Evolutionary conservation across 2,888 invertebrate genomes (phyloP).

Genomic region (Synergus laeviventris): DNA sequence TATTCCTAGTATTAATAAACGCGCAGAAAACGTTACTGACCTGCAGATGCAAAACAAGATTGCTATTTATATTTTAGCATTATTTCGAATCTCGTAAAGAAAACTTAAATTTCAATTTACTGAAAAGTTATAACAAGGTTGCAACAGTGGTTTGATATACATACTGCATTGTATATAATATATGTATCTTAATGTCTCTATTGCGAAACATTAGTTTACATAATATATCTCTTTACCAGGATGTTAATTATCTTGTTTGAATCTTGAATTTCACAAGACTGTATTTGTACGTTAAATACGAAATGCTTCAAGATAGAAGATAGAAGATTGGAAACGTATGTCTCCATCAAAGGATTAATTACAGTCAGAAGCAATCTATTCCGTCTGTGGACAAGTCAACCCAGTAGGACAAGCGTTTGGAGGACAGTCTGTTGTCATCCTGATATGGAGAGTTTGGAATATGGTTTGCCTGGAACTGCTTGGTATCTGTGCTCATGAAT

Average conservation of each 20-base stretch:
- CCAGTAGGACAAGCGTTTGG: constrained; percentile 14
- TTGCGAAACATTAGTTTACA: background rate
- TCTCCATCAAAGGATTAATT: constrained; percentile 22
- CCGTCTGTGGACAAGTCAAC: constrained; percentile 5
- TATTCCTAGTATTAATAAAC: background rate
- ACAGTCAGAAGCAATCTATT: constrained; percentile 26
- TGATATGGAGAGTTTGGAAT: constrained; percentile 15
- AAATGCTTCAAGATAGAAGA: background rate
- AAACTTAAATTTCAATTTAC: too few species aligned
- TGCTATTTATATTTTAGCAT: too few species aligned
- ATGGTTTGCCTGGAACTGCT: background rate
- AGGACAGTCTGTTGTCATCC: constrained; percentile 1
- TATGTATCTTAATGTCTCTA: background rate
- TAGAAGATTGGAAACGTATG: constrained; percentile 7
- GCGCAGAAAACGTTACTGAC: too few species aligned
- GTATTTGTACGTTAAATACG: background rate
- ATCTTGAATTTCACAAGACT: background rate
- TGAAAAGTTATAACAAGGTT: too few species aligned
- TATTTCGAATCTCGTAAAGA: too few species aligned
- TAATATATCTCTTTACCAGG: background rate
- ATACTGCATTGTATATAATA: too few species aligned
- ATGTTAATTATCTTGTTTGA: background rate
- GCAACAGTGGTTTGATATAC: too few species aligned
- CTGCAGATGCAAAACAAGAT: too few species aligned
- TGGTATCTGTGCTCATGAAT: background rate